These are phyloP conservation scores for Balanococcus diminutus DNA, from an alignment of 2,888 invertebrate genomes.

Conservation along the genomic window DNA sequence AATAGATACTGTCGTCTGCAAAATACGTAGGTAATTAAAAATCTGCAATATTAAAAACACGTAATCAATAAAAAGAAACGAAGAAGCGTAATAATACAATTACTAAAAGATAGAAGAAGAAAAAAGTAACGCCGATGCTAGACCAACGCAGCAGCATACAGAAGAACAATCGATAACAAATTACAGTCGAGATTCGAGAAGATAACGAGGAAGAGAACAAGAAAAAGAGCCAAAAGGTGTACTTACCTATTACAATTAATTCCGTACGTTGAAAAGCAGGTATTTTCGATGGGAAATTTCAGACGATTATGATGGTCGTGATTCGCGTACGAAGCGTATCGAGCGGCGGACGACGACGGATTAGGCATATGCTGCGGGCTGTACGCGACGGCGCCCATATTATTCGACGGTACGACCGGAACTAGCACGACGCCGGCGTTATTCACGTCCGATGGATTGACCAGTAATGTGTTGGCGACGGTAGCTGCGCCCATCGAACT, in stretches of 20 bases:
- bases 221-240: background rate
- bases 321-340: background rate
- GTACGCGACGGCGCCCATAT: background rate
- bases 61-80: background rate
- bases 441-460: background rate
- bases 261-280: background rate
- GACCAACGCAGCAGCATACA: background rate
- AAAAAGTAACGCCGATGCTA: background rate
- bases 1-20: background rate
- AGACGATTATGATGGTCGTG: background rate
- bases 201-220: background rate
- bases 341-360: background rate
- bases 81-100: background rate
- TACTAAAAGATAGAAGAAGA: background rate
- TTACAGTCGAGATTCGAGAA: no score
- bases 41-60: constrained; percentile 1
- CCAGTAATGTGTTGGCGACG: background rate
- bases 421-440: constrained; percentile 36
- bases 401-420: constrained; percentile 36
- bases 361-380: background rate
- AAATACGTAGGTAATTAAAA: background rate
- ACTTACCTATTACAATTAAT: background rate
- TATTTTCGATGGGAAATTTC: background rate
- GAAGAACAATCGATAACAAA: background rate
- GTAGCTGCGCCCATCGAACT: background rate